phyloP scores from a whole-genome alignment of 2,888 invertebrate species.

The Notocelia uddmanniana region DNA sequence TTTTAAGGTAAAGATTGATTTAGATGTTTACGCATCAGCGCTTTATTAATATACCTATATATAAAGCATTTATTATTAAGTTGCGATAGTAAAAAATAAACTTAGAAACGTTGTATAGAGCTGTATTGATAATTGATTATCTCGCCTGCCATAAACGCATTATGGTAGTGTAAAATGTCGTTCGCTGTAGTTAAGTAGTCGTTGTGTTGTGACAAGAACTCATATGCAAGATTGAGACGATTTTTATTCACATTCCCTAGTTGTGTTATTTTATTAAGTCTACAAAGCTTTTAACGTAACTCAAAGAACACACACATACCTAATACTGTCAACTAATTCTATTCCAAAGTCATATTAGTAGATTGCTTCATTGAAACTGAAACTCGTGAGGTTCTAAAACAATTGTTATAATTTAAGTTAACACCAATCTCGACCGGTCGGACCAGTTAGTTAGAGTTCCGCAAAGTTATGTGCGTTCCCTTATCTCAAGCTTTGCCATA shows the following conservation, averaged over 20 bases:
- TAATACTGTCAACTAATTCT: not conserved
- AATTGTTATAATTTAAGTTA: constrained; percentile 47
- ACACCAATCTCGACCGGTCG: constrained; percentile 59
- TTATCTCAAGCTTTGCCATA: constrained; percentile 75
- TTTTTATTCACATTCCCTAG: too few relatives aligned
- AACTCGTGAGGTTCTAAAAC: constrained; percentile 21
- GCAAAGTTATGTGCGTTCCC: constrained; percentile 72
- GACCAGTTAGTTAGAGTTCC: constrained; percentile 70
- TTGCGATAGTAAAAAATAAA: not conserved
- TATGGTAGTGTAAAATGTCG: too few relatives aligned
- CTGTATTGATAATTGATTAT: too few relatives aligned
- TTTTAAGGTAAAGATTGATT: constrained; percentile 4
- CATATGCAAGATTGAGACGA: too few relatives aligned
- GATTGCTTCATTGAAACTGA: not conserved
- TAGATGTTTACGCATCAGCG: not conserved
- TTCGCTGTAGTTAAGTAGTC: too few relatives aligned
- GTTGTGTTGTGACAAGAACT: too few relatives aligned
- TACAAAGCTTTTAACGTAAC: not conserved
- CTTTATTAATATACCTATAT: too few relatives aligned
- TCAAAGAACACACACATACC: too few relatives aligned
- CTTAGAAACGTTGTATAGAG: not conserved
- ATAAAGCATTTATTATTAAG: not conserved
- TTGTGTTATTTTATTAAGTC: too few relatives aligned
- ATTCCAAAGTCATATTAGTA: not conserved
- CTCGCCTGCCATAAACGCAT: too few relatives aligned